Conservation (phyloP, 2,797 vertebrate genomes). For the Phylloscopus collybita region DNA sequence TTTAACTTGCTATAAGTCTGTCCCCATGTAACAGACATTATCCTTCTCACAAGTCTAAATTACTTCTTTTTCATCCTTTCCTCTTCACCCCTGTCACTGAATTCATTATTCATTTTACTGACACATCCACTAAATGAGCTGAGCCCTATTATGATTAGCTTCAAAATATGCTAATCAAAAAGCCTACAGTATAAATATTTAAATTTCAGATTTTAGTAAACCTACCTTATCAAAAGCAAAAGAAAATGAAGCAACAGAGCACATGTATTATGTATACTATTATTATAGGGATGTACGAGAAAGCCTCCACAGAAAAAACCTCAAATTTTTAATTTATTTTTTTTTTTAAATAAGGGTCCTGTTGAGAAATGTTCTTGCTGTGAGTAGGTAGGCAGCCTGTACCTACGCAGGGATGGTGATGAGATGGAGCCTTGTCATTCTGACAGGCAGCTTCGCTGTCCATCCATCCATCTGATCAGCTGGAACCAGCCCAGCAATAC, state of each 20-base stretch:
- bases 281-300: neutral
- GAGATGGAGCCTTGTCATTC: neutral
- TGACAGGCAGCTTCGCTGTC: neutral
- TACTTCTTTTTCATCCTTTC: neutral
- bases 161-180: slow-evolving; percentile 52
- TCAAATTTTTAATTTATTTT: neutral
- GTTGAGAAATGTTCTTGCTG: neutral
- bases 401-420: neutral
- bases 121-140: slow-evolving; percentile 16
- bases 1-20: neutral
- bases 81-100: neutral
- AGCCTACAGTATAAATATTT: slow-evolving; percentile 51
- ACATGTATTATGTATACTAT: neutral
- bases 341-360: neutral
- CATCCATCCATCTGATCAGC: neutral
- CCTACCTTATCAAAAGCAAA: neutral
- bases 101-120: slow-evolving; percentile 42
- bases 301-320: neutral
- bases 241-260: neutral
- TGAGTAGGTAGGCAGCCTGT: slow-evolving; percentile 8
- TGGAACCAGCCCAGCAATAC: neutral
- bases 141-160: slow-evolving; percentile 33
- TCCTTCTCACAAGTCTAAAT: neutral
- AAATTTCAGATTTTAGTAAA: slow-evolving; percentile 45
- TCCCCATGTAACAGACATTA: neutral